Evolutionary conservation across 2,797 vertebrate species (phyloP).

Genomic region (Mus spretus): DNA sequence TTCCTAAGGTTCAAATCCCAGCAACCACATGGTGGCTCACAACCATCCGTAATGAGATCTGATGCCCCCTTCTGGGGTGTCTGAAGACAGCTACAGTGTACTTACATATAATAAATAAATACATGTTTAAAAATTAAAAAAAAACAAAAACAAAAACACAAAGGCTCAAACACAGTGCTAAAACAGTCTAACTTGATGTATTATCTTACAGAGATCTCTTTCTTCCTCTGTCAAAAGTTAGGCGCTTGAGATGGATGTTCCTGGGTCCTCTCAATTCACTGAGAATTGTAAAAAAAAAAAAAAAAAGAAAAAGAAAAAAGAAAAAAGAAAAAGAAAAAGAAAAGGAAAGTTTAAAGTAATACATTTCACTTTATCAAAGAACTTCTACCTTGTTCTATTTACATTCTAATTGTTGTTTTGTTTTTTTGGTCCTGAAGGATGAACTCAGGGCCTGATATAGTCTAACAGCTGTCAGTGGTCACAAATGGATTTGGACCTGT

Average conservation of each 20-base stretch:
- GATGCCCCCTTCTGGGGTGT: no score
- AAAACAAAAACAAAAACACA: neutral
- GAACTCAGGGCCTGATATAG: neutral
- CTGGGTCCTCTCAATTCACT: neutral
- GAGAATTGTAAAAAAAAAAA: neutral
- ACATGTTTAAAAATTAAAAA: no score
- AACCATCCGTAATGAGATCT: no score
- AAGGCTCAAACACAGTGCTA: neutral
- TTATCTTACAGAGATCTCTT: neutral
- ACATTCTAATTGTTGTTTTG: neutral
- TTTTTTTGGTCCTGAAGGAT: neutral
- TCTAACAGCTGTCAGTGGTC: neutral
- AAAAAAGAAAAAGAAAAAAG: neutral
- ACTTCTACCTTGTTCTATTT: neutral
- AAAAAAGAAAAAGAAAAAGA: neutral
- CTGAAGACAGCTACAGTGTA: no score
- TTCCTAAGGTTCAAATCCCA: no score
- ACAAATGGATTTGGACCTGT: neutral
- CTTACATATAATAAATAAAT: no score
- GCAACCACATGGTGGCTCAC: no score
- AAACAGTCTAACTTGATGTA: neutral
- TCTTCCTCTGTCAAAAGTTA: constrained; percentile 10
- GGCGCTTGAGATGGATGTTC: constrained; percentile 19
- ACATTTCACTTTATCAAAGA: neutral
- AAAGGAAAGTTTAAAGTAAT: neutral